These are phyloP conservation scores for Gobio occitaniae DNA, from an alignment of 2,797 vertebrate species.

Conservation along the genomic window DNA sequence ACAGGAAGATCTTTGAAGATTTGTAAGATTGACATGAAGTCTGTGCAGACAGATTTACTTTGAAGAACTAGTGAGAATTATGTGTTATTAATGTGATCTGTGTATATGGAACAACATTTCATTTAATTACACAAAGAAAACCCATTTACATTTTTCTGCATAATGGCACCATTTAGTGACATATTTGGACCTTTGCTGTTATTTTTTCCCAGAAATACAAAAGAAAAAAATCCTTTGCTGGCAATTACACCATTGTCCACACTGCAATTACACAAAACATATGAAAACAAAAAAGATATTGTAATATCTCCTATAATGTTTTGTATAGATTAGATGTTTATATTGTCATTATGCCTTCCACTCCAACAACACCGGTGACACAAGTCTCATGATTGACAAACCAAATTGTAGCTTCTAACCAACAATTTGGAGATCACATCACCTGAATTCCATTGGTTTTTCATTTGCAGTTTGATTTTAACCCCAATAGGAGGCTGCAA, in stretches of 20 bases:
- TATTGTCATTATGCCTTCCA: not conserved
- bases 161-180: not conserved
- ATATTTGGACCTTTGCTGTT: not conserved
- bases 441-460: slow-evolving; percentile 4
- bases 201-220: not conserved
- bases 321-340: not conserved
- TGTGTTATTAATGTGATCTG: not conserved
- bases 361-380: not conserved
- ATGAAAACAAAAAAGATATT: not conserved
- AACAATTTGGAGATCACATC: not conserved
- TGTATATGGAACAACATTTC: not conserved
- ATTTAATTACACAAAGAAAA: not conserved
- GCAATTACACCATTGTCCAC: no score
- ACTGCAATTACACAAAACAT: slow-evolving; percentile 19
- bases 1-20: slow-evolving; percentile 30
- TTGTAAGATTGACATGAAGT: not conserved
- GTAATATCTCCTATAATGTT: not conserved
- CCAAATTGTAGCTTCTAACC: slow-evolving; percentile 5
- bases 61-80: not conserved
- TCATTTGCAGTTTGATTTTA: not conserved
- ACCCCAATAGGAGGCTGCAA: not conserved
- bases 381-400: slow-evolving; percentile 11
- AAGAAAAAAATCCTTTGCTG: not conserved
- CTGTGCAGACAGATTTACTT: slow-evolving; percentile 11
- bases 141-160: not conserved